phyloP scores from a whole-genome alignment of 2,797 vertebrate genomes.

The Mareca penelope region DNA sequence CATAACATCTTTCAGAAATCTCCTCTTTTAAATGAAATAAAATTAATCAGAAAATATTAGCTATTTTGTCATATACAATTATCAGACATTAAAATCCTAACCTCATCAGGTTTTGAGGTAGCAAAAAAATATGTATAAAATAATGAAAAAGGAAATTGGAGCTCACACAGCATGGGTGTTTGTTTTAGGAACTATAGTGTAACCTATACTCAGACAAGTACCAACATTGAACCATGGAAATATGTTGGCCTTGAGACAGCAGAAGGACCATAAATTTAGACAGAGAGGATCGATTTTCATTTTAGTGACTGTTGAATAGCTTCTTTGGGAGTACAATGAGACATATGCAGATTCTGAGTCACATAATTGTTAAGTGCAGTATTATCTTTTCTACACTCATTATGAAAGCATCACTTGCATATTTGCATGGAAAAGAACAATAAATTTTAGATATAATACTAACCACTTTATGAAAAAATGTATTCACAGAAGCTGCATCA shows the following conservation, averaged over 20 bases:
- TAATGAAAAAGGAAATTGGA: background rate
- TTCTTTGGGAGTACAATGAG: slow-evolving; percentile 43
- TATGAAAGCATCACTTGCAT: background rate
- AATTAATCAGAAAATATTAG: background rate
- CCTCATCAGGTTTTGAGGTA: background rate
- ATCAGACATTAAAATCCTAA: background rate
- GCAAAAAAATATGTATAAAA: background rate
- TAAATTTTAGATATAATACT: background rate
- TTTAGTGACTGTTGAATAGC: slow-evolving; percentile 27
- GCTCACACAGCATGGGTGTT: background rate
- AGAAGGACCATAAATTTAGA: slow-evolving; percentile 44
- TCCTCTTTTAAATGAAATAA: background rate
- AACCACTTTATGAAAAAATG: background rate
- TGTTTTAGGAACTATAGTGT: slow-evolving; percentile 8
- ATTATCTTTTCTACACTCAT: slow-evolving; percentile 20
- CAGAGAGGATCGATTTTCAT: background rate
- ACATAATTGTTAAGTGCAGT: slow-evolving; percentile 42
- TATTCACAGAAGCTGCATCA: background rate
- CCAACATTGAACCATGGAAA: background rate
- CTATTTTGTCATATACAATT: background rate
- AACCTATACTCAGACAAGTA: background rate
- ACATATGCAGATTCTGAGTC: background rate
- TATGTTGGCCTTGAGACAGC: background rate
- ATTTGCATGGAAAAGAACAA: background rate
- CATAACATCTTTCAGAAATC: background rate